Evolutionary conservation across 2,888 invertebrate genomes (phyloP).

Genomic region (Andrena marginata): DNA sequence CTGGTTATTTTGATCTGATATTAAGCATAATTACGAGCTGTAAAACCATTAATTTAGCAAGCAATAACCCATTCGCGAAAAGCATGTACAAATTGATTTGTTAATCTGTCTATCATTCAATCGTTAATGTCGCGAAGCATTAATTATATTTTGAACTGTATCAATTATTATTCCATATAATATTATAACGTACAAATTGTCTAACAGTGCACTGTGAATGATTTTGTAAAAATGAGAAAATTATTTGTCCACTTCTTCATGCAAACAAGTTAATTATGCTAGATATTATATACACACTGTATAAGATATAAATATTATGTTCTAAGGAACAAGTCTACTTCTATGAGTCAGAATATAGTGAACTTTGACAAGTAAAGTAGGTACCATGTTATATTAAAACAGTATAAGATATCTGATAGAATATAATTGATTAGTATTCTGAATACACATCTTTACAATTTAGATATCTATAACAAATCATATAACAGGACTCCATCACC

Average conservation of each 20-base stretch:
- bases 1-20: constrained; percentile 10
- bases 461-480: constrained; percentile 48
- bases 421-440: constrained; percentile 70
- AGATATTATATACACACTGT: constrained; percentile 25
- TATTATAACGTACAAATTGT: constrained; percentile 3
- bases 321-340: constrained; percentile 66
- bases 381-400: constrained; percentile 79
- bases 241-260: constrained; percentile 40
- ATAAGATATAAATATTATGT: constrained; percentile 36
- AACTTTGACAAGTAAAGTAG: constrained; percentile 85
- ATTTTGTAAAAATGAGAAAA: constrained; percentile 1
- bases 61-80: constrained; percentile 26
- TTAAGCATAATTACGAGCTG: constrained; percentile 14
- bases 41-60: constrained; percentile 29
- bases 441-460: constrained; percentile 48
- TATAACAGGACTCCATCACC: constrained; percentile 78
- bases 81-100: constrained; percentile 16
- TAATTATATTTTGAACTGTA: constrained; percentile 16
- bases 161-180: constrained; percentile 19
- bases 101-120: constrained; percentile 11
- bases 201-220: background rate
- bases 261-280: constrained; percentile 52
- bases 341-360: constrained; percentile 79
- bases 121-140: constrained; percentile 27
- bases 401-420: constrained; percentile 57